phyloP scores from a whole-genome alignment of 2,797 vertebrate species.

The Glossophaga mutica region DNA sequence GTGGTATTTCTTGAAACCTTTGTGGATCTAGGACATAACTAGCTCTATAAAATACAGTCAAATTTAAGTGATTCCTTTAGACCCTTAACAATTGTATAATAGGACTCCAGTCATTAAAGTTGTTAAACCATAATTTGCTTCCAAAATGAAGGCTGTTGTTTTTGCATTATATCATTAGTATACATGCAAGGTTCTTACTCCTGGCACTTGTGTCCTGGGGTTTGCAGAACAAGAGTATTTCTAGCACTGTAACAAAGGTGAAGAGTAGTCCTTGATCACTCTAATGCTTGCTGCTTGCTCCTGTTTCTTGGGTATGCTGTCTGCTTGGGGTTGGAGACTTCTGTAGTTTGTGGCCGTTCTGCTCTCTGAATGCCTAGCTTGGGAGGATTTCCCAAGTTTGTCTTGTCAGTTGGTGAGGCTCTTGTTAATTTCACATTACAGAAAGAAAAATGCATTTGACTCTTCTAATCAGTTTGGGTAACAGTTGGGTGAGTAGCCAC shows the following conservation, averaged over 20 bases:
- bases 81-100: neutral
- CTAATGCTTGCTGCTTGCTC: neutral
- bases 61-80: conserved; percentile 20
- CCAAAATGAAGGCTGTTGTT: neutral
- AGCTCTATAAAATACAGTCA: neutral
- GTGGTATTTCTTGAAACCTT: conserved; percentile 15
- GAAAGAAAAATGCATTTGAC: neutral
- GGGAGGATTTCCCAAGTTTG: neutral
- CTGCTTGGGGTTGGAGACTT: neutral
- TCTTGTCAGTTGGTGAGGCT: neutral
- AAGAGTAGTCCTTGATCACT: neutral
- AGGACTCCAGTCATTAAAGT: neutral
- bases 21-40: neutral
- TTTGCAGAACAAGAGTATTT: neutral
- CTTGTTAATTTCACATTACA: conserved; percentile 8
- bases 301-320: neutral
- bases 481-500: neutral
- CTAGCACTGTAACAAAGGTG: neutral
- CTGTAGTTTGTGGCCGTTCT: neutral
- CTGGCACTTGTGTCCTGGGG: neutral
- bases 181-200: neutral
- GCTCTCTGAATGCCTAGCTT: neutral
- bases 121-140: conserved; percentile 6
- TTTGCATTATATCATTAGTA: neutral
- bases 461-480: conserved; percentile 9